Percentiles rank a stretch among this genome's conserved stretches.
These are phyloP conservation scores for Epinephelus malabaricus DNA, from an alignment of 2,797 vertebrate species.

Conservation along the genomic window DNA sequence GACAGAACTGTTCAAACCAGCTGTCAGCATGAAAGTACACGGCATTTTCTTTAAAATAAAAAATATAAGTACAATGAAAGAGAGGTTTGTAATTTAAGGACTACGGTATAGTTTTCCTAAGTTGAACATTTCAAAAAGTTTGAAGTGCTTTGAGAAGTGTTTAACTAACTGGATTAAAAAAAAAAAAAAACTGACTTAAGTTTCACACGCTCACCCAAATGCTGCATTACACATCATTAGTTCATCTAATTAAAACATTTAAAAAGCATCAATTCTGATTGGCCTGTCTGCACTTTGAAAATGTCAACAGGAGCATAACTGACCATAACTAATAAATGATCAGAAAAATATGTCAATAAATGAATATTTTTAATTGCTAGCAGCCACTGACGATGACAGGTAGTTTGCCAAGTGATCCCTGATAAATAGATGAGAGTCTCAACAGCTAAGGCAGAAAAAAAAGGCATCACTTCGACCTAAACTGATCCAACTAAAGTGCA, in stretches of 20 bases:
- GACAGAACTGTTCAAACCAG: background rate
- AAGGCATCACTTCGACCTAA: no score
- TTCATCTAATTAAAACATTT: slow-evolving; percentile 67
- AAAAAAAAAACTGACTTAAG: background rate
- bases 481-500: no score
- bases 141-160: background rate
- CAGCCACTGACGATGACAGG: slow-evolving; percentile 6
- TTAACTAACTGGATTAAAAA: background rate
- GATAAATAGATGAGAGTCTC: slow-evolving; percentile 8
- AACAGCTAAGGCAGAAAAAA: background rate
- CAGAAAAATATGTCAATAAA: slow-evolving; percentile 34
- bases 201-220: background rate
- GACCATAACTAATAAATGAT: slow-evolving; percentile 44
- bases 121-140: background rate
- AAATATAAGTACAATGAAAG: background rate
- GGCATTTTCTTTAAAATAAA: background rate
- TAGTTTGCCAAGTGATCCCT: slow-evolving; percentile 24
- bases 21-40: no score
- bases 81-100: background rate
- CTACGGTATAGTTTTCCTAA: no score
- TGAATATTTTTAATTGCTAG: slow-evolving; percentile 28
- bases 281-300: slow-evolving; percentile 55
- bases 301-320: slow-evolving; percentile 56
- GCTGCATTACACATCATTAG: slow-evolving; percentile 63
- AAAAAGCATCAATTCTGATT: slow-evolving; percentile 56